These are phyloP conservation scores for Leptopilina syphax DNA, from an alignment of 2,888 invertebrate genomes.

Conservation along the genomic window DNA sequence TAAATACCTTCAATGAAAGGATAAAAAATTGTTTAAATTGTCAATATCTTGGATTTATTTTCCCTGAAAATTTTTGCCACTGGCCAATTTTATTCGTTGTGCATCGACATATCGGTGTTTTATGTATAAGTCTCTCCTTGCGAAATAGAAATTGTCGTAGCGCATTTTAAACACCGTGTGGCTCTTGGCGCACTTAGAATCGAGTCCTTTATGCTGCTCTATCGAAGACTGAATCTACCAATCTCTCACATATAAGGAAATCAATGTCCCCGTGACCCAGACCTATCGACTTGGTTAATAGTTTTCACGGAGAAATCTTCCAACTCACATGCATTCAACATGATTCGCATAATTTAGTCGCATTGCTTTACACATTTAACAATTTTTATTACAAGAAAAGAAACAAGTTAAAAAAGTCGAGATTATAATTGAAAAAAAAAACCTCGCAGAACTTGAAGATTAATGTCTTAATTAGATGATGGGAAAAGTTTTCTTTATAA, in stretches of 20 bases:
- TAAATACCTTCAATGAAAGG: neutral
- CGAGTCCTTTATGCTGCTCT: constrained; percentile 13
- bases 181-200: constrained; percentile 1
- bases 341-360: constrained; percentile 43
- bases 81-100: constrained; percentile 39
- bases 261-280: constrained; percentile 71
- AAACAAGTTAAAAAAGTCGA: neutral
- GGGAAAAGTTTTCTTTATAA: constrained; percentile 7
- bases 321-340: constrained; percentile 31
- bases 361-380: constrained; percentile 27
- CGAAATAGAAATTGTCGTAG: constrained; percentile 55
- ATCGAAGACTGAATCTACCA: constrained; percentile 26
- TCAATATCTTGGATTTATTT: too few relatives aligned
- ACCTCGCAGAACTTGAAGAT: neutral
- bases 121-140: constrained; percentile 22
- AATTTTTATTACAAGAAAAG: constrained; percentile 1
- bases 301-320: constrained; percentile 64
- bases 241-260: constrained; percentile 59
- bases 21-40: neutral
- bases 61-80: too few relatives aligned
- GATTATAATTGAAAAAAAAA: neutral
- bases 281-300: constrained; percentile 66
- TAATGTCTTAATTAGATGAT: constrained; percentile 17
- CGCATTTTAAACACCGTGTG: constrained; percentile 33
- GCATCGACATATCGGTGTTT: constrained; percentile 18